Evolutionary conservation across 1,140 invertebrate genomes (phyloP).

Genomic region (Harpegnathos saltator): DNA sequence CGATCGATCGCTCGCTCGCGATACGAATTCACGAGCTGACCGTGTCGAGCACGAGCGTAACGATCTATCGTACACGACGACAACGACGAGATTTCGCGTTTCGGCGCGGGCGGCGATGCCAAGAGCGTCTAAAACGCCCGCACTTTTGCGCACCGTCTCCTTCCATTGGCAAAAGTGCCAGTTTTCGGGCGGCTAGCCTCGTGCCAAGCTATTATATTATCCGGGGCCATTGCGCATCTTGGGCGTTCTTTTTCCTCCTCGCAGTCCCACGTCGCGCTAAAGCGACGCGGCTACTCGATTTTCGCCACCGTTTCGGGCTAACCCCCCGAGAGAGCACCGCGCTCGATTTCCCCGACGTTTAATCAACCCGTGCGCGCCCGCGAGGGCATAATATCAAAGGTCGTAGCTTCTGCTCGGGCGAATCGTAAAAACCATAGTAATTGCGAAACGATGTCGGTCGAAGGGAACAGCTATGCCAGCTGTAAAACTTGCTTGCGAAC

Average conservation of each 20-base stretch:
- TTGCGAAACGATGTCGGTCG: constrained; percentile 44
- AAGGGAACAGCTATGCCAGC: constrained; percentile 29
- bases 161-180: constrained; percentile 52
- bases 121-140: constrained; percentile 30
- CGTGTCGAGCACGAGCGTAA: constrained; percentile 36
- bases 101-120: constrained; percentile 11
- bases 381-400: constrained; percentile 43
- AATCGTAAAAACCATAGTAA: constrained; percentile 56
- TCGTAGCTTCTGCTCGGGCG: constrained; percentile 48
- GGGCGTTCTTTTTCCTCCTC: background rate
- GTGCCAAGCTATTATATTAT: constrained; percentile 57
- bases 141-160: constrained; percentile 13
- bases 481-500: constrained; percentile 42
- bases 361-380: constrained; percentile 30
- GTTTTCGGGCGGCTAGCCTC: constrained; percentile 15
- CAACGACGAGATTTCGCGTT: constrained; percentile 35
- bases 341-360: constrained; percentile 17
- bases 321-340: background rate
- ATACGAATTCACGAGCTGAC: constrained; percentile 46
- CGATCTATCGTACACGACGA: constrained; percentile 52
- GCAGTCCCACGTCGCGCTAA: background rate
- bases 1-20: background rate
- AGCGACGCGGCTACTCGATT: background rate
- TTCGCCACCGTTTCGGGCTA: background rate
- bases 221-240: constrained; percentile 16